Evolutionary conservation across 2,888 invertebrate genomes (phyloP).

Genomic region (Lasioglossum vierecki): DNA sequence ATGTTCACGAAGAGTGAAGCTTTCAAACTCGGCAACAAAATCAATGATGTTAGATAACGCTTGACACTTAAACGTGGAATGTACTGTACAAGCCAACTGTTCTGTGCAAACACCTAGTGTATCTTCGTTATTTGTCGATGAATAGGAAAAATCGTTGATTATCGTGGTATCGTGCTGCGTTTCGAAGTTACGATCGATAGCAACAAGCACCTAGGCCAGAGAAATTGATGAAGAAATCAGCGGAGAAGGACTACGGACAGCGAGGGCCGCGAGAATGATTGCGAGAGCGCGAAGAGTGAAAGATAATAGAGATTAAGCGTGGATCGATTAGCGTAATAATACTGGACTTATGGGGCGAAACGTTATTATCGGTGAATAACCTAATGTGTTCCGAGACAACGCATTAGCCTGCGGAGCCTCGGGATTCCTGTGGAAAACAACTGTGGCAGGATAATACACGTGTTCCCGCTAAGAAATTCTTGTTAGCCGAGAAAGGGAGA

Average conservation of each 20-base stretch:
- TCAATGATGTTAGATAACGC: background rate
- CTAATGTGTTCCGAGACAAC: background rate
- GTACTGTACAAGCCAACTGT: background rate
- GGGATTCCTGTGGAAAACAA: slow-evolving; percentile 28
- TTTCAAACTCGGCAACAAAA: background rate
- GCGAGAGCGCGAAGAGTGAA: background rate
- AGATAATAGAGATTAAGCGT: slow-evolving; percentile 32
- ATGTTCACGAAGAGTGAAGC: background rate
- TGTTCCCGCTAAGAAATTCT: slow-evolving; percentile 51
- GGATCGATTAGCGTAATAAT: slow-evolving; percentile 38
- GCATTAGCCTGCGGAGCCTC: slow-evolving; percentile 15
- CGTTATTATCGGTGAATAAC: slow-evolving; percentile 27
- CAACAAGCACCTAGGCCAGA: background rate
- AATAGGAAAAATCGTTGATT: background rate
- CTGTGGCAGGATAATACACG: background rate
- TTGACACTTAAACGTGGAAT: background rate
- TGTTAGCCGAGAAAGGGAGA: slow-evolving; percentile 48
- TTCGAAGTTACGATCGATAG: background rate
- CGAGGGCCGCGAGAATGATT: too few species aligned
- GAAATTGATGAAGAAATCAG: slow-evolving; percentile 19
- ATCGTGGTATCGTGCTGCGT: background rate
- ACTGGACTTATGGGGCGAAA: slow-evolving; percentile 2
- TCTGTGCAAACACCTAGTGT: background rate
- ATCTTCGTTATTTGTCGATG: background rate
- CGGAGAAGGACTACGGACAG: background rate